Evolutionary conservation across 2,888 invertebrate genomes (phyloP).

Genomic region (Galerucella nymphaeae): DNA sequence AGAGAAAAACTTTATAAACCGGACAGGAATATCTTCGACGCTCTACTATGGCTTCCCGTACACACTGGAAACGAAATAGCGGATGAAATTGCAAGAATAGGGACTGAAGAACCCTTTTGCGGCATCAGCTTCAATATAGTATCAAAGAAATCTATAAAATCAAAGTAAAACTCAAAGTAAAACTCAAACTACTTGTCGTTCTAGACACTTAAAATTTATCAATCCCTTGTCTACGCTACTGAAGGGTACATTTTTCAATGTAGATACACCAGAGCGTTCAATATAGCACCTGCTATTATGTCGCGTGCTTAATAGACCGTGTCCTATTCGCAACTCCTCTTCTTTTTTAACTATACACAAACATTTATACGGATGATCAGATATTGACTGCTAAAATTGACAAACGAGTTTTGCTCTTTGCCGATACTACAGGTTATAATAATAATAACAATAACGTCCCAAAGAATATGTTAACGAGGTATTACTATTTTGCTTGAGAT

Average conservation of each 20-base stretch:
- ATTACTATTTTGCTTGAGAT: neutral
- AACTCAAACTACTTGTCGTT: no score
- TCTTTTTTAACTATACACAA: constrained; percentile 31
- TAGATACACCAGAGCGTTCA: constrained; percentile 18
- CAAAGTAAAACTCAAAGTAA: no score
- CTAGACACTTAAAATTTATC: neutral
- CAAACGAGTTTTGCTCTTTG: constrained; percentile 30
- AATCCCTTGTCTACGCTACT: neutral
- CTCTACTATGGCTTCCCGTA: no score
- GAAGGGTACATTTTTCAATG: constrained; percentile 21
- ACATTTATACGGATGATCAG: constrained; percentile 14
- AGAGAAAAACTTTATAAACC: no score
- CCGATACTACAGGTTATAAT: constrained; percentile 18
- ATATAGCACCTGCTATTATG: constrained; percentile 39
- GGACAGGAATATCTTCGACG: no score
- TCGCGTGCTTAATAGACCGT: constrained; percentile 38
- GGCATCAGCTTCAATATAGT: no score
- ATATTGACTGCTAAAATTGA: constrained; percentile 18
- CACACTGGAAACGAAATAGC: no score
- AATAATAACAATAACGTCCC: constrained; percentile 3
- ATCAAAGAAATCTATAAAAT: no score
- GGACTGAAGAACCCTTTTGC: no score
- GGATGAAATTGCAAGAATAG: no score
- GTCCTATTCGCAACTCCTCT: constrained; percentile 10
- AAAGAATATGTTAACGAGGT: neutral